Base-by-base conservation (phyloP, 2,888 invertebrate genomes). In the Craniophora ligustri region DNA sequence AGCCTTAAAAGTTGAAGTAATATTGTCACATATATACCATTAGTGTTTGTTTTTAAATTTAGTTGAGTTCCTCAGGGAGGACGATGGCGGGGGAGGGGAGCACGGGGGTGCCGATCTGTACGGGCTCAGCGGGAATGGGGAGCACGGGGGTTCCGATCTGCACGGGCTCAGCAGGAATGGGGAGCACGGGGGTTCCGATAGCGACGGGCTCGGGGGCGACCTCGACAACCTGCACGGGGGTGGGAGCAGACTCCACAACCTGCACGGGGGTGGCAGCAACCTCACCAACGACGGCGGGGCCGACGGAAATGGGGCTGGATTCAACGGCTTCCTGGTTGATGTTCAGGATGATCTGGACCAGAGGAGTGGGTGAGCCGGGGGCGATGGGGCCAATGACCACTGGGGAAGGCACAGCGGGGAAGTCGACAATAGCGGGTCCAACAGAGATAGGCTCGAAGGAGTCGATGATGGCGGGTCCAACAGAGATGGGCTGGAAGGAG, bases 21-120 rank as follows among this genome's bases (percentile, higher is more conserved):
- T n/a, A n/a, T n/a, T n/a, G n/a, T n/a, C n/a, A n/a, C n/a, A n/a
- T n/a, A n/a, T n/a, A n/a, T n/a, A n/a, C n/a, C n/a, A n/a, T n/a
- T n/a, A n/a, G n/a, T n/a, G n/a, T n/a, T n/a, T n/a, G n/a, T n/a
- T n/a, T n/a, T n/a, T n/a, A n/a, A n/a, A 41, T 62, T 81, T 82
- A 84, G 77, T 82, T 82, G 49, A 84, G 81, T 39, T 41, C 60
- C 14, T 79, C 82, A 34, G 85, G 85, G 15, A 79, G 72, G 35
- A 61, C 51, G 51, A 79, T 61, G 14, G 62, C 76, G 44, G 79
- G 72, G 16, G 62, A 40, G 23, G 75, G 71, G 19, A 68, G 26
- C 30, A 70, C 16, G 45, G 75, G 75, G n/a, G 41, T 34, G 0
- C 48, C 48, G 26, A 59, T 45, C 10, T 41, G 18, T 15, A 59